Evolutionary conservation across 2,888 invertebrate genomes (phyloP).

Genomic region (Aethes cnicana): DNA sequence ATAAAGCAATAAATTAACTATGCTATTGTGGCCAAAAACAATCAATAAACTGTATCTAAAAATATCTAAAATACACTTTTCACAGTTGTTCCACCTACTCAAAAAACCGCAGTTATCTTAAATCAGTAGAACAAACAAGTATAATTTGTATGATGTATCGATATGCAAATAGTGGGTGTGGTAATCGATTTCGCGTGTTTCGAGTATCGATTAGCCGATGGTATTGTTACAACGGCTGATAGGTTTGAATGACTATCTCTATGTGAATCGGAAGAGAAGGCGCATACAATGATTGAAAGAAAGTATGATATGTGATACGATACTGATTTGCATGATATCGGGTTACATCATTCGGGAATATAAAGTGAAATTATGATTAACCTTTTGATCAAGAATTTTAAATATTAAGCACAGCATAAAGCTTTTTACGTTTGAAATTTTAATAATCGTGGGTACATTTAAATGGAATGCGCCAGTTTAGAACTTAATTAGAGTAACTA

Average conservation of each 20-base stretch:
- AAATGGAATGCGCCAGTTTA: too few relatives aligned
- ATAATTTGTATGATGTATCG: slow-evolving; percentile 27
- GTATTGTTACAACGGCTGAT: slow-evolving; percentile 26
- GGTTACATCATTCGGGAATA: too few relatives aligned
- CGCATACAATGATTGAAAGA: background rate
- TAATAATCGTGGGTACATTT: too few relatives aligned
- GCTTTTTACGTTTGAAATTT: too few relatives aligned
- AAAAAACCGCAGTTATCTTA: slow-evolving; percentile 19
- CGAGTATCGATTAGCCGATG: slow-evolving; percentile 24
- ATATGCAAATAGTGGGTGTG: slow-evolving; percentile 34
- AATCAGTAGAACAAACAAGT: slow-evolving; percentile 26
- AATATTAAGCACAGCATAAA: too few relatives aligned
- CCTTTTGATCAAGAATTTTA: too few relatives aligned
- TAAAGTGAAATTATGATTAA: too few relatives aligned
- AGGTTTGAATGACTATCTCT: slow-evolving; percentile 7
- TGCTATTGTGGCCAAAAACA: slow-evolving; percentile 8
- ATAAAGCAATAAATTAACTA: slow-evolving; percentile 8
- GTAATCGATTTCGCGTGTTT: slow-evolving; percentile 27
- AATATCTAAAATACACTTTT: slow-evolving; percentile 4
- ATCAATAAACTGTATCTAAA: slow-evolving; percentile 19
- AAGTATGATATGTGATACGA: background rate
- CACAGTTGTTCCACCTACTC: slow-evolving; percentile 12
- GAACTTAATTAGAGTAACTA: too few relatives aligned
- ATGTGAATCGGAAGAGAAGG: background rate
- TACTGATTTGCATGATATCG: too few relatives aligned